Evolutionary conservation across 1,140 invertebrate species (phyloP).

Genomic region (Drosophila quadrilineata): DNA sequence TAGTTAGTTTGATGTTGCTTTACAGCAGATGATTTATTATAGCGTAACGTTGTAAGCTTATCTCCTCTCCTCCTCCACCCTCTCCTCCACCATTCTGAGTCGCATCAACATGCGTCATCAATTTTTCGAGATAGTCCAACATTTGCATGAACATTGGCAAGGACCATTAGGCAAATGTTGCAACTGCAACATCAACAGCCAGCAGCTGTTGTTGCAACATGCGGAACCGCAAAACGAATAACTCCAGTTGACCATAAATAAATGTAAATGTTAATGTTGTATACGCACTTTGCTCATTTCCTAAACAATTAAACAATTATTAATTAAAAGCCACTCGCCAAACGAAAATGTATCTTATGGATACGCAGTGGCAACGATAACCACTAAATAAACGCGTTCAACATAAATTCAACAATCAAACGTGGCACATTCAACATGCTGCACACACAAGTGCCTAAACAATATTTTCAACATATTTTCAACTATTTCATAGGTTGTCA

Average conservation of each 20-base stretch:
- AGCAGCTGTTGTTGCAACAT: conserved; percentile 45
- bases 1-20: conserved; percentile 44
- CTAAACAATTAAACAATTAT: conserved; percentile 67
- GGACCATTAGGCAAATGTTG: conserved; percentile 61
- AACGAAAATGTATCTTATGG: conserved; percentile 37
- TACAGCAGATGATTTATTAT: conserved; percentile 69
- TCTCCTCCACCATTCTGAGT: too few relatives aligned
- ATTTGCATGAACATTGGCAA: conserved; percentile 66
- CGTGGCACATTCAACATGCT: too few relatives aligned
- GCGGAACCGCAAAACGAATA: conserved; percentile 41
- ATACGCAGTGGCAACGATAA: too few relatives aligned
- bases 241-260: conserved; percentile 48
- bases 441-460: conserved; percentile 15
- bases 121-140: conserved; percentile 60
- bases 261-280: too few relatives aligned
- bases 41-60: conserved; percentile 5
- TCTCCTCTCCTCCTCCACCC: not conserved
- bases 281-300: conserved; percentile 43
- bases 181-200: conserved; percentile 21
- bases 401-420: conserved; percentile 67
- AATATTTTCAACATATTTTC: too few relatives aligned
- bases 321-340: conserved; percentile 64
- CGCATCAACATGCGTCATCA: conserved; percentile 70
- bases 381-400: conserved; percentile 76
- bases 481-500: conserved; percentile 5